These are phyloP conservation scores for Parauchenoglanis punctatus DNA, from an alignment of 2,797 vertebrate species.

Conservation along the genomic window DNA sequence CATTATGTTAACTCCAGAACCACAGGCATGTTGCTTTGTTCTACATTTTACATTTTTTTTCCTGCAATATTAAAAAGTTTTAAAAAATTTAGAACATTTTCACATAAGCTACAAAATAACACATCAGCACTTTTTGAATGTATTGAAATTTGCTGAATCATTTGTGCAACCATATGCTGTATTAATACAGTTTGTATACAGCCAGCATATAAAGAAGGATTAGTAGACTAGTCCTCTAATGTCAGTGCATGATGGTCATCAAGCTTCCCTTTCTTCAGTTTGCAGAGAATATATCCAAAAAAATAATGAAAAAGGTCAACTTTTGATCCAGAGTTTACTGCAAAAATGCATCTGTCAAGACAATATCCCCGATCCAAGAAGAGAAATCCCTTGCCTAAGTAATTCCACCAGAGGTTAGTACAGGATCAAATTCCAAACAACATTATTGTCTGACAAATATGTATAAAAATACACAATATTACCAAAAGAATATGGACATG, in stretches of 20 bases:
- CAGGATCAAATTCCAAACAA: not conserved
- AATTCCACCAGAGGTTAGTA: constrained; percentile 21
- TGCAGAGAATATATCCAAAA: not conserved
- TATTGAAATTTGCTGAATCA: too few species aligned
- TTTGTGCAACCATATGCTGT: not conserved
- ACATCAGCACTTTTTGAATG: not conserved
- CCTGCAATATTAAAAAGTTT: not conserved
- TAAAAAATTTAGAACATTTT: not conserved
- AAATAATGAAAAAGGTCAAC: not conserved
- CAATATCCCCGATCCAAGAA: not conserved
- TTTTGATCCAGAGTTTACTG: constrained; percentile 32
- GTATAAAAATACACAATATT: not conserved
- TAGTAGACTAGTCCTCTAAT: too few species aligned
- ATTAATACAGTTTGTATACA: not conserved
- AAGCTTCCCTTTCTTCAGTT: constrained; percentile 4
- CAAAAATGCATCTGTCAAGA: not conserved
- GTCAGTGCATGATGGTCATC: not conserved
- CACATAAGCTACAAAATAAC: not conserved
- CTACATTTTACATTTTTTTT: not conserved
- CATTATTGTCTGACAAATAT: not conserved
- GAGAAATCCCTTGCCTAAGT: accelerated
- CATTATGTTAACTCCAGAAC: not conserved
- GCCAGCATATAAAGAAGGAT: not conserved
- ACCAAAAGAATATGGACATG: not conserved
- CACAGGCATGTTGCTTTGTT: not conserved